These are phyloP conservation scores for Gymnoscopelus microlampas DNA, from an alignment of 2,797 vertebrate species.

Conservation along the genomic window DNA sequence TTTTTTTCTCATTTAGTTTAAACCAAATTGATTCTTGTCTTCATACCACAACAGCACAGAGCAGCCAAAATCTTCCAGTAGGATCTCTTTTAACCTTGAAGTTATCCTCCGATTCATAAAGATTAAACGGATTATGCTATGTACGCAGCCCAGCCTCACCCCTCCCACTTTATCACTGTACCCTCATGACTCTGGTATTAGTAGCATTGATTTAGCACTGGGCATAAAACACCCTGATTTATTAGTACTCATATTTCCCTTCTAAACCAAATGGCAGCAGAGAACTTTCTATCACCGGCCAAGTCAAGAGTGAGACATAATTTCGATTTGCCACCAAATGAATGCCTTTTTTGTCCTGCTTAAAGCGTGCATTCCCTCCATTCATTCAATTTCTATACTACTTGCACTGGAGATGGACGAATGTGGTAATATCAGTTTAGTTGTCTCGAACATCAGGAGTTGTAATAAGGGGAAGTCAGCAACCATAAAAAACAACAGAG, in stretches of 20 bases:
- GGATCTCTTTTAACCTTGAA: background rate
- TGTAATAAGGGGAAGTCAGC: background rate
- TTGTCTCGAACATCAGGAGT: background rate
- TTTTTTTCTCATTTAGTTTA: background rate
- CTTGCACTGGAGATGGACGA: no score
- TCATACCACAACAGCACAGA: background rate
- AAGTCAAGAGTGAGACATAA: background rate
- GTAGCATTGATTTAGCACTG: slow-evolving; percentile 15
- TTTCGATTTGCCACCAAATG: background rate
- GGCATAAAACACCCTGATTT: slow-evolving; percentile 5
- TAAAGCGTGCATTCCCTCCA: background rate
- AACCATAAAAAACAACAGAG: background rate
- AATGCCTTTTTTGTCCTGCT: background rate
- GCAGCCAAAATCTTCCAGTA: slow-evolving; percentile 1
- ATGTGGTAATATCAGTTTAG: no score
- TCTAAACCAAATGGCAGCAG: background rate
- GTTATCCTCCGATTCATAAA: slow-evolving; percentile 5
- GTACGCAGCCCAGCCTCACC: background rate
- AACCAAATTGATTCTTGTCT: background rate
- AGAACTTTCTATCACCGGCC: slow-evolving; percentile 1
- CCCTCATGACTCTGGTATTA: slow-evolving; percentile 9
- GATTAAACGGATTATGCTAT: slow-evolving; percentile 2
- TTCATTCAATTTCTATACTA: background rate
- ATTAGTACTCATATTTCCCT: background rate
- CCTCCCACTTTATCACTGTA: slow-evolving; percentile 1